These are phyloP conservation scores for Athene noctua DNA, from an alignment of 2,113 vertebrate genomes.

Conservation along the genomic window DNA sequence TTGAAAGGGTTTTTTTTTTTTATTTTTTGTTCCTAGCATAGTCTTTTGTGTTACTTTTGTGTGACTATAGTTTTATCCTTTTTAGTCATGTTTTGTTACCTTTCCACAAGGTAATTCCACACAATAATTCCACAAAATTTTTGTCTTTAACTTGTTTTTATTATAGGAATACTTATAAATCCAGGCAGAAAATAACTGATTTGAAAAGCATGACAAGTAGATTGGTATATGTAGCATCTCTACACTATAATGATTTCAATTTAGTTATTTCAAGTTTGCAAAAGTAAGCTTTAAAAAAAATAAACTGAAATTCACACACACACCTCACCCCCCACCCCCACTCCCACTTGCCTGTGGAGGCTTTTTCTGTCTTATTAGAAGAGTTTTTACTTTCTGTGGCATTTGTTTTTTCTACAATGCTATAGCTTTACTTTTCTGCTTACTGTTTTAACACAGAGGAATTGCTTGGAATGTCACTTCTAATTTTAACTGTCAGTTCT, in stretches of 20 bases:
- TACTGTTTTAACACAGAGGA: background rate
- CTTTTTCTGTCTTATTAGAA: background rate
- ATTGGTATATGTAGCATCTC: background rate
- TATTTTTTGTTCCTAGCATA: background rate
- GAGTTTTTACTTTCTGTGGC: background rate
- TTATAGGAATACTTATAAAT: background rate
- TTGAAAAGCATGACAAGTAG: background rate
- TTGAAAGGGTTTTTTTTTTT: background rate
- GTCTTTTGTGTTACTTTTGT: background rate
- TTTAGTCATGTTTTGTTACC: background rate
- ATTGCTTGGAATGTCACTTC: background rate
- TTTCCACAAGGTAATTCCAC: background rate
- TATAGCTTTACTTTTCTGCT: background rate
- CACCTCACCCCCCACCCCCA: rapidly evolving
- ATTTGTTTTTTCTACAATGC: background rate
- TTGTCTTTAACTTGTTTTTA: background rate
- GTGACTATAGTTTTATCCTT: background rate
- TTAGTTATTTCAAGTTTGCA: background rate
- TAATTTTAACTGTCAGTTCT: background rate
- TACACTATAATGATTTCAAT: background rate
- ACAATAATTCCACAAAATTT: background rate
- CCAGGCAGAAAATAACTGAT: background rate
- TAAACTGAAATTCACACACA: background rate
- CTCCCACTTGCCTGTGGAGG: background rate
- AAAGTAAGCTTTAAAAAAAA: background rate